phyloP scores from a whole-genome alignment of 2,888 invertebrate genomes.

The Tetramorium bicarinatum region DNA sequence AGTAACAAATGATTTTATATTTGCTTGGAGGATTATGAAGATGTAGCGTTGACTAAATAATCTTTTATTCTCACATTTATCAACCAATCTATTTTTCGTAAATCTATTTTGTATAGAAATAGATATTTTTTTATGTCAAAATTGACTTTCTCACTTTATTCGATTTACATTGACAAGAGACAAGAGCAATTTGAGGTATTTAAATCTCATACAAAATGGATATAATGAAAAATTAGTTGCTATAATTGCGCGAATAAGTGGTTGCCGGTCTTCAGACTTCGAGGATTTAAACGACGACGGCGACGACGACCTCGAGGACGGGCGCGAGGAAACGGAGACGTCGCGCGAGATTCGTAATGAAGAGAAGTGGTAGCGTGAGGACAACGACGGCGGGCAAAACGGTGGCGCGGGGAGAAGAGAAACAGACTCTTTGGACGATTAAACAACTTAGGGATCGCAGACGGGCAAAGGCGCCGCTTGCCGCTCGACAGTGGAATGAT shows the following conservation, averaged over 20 bases:
- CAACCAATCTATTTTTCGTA: not conserved
- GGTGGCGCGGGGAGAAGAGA: slow-evolving; percentile 62
- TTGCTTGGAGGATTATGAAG: not conserved
- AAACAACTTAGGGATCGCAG: slow-evolving; percentile 78
- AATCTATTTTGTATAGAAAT: no score
- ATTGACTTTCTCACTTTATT: slow-evolving; percentile 15
- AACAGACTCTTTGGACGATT: slow-evolving; percentile 78
- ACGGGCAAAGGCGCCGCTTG: slow-evolving; percentile 80
- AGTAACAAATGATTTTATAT: not conserved
- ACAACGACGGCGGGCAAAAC: slow-evolving; percentile 11
- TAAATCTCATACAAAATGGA: slow-evolving; percentile 9
- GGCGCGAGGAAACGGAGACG: slow-evolving; percentile 42
- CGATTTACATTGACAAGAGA: not conserved
- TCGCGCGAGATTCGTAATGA: slow-evolving; percentile 63
- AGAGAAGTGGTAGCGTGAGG: slow-evolving; percentile 56
- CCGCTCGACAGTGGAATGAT: slow-evolving; percentile 81
- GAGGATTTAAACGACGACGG: slow-evolving; percentile 64
- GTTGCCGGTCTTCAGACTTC: slow-evolving; percentile 23
- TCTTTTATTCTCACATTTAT: not conserved
- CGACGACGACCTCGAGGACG: slow-evolving; percentile 47
- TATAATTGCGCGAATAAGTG: slow-evolving; percentile 29
- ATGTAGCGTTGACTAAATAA: not conserved
- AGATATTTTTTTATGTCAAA: not conserved
- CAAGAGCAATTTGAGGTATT: not conserved
- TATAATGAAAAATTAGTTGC: slow-evolving; percentile 1